phyloP scores from a whole-genome alignment of 2,888 invertebrate genomes.

The Hoplodrina ambigua region DNA sequence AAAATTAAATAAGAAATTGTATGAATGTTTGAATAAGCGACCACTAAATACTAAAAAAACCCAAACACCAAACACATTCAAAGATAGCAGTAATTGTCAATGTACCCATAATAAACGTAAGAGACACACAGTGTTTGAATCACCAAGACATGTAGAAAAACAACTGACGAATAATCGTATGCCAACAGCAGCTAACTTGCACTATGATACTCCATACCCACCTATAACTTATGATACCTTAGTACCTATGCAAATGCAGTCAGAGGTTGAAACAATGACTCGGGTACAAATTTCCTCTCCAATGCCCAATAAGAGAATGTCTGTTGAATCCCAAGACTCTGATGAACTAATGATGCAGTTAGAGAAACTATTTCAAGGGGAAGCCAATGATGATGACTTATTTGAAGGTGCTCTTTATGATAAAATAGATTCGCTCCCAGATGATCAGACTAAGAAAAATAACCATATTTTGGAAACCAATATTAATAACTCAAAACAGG shows the following conservation, averaged over 20 bases:
- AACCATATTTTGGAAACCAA: slow-evolving; percentile 54
- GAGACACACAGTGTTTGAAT: slow-evolving; percentile 62
- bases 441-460: slow-evolving; percentile 64
- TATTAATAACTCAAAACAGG: slow-evolving; percentile 55
- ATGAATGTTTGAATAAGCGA: slow-evolving; percentile 77
- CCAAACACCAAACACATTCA: slow-evolving; percentile 69
- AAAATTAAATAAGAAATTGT: slow-evolving; percentile 78
- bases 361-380: slow-evolving; percentile 85
- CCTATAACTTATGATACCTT: slow-evolving; percentile 35
- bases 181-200: slow-evolving; percentile 43
- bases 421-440: slow-evolving; percentile 65
- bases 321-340: slow-evolving; percentile 75
- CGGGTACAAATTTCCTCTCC: slow-evolving; percentile 50
- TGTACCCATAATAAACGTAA: slow-evolving; percentile 76
- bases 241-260: slow-evolving; percentile 30
- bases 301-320: slow-evolving; percentile 58
- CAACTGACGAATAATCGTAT: slow-evolving; percentile 13
- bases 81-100: slow-evolving; percentile 75
- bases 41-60: slow-evolving; percentile 80
- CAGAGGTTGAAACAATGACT: slow-evolving; percentile 33
- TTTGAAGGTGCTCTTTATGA: slow-evolving; percentile 80
- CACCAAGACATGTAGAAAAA: slow-evolving; percentile 56
- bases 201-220: slow-evolving; percentile 57
- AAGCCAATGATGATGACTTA: slow-evolving; percentile 83
- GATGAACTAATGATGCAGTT: slow-evolving; percentile 83